Base-by-base conservation (phyloP, 2,888 invertebrate species). In the Acrobasis consociella region DNA sequence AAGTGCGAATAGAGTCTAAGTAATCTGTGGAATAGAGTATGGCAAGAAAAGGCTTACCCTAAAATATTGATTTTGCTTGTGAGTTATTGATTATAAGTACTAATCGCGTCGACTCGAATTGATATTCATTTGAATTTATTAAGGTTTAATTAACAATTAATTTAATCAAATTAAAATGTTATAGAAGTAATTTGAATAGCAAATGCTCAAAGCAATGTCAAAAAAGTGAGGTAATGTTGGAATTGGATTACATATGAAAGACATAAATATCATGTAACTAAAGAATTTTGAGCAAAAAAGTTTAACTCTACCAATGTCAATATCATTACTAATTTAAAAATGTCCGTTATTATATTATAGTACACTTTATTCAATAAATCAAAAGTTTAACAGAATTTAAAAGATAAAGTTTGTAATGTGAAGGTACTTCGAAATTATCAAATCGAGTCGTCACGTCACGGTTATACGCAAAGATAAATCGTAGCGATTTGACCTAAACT, bases 31-130 rank as follows among this genome's bases (percentile, higher is more conserved):
- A 49, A 58, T 17, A n/a, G 11, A 58, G 9, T 58, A n/a, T 58
- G 58, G 46, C 58, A 58, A 58, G 49, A 58, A 37, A 49, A 49
- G 37, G 46, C 31, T 58, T 58, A 49, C 22, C 8, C 37, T 58
- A 37, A 49, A 22, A 55, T 55, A 15, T 31, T 37, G 37, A 2
- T 53, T 53, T 52, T 11, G 9, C 38, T 5, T 38, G 9, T 55
- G 3, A 11, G 9, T 51, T 51, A 5, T 13, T 31, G 22, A 22
- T 11, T 11, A 16, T n/a, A n/a, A n/a, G n/a, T 10, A 8, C 9
- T 10, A 3, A 11, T 52, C 17, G 8, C 13, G 16, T 42, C 10
- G 42, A 56, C 17, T 39, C 56, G 42, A 56, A 46, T 56, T 42
- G 42, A 13, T 37, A 37, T 38, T 9, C 1, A 31, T 55, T 38